phyloP scores from a whole-genome alignment of 1,140 invertebrate genomes.

The Metopolophium dirhodum region DNA sequence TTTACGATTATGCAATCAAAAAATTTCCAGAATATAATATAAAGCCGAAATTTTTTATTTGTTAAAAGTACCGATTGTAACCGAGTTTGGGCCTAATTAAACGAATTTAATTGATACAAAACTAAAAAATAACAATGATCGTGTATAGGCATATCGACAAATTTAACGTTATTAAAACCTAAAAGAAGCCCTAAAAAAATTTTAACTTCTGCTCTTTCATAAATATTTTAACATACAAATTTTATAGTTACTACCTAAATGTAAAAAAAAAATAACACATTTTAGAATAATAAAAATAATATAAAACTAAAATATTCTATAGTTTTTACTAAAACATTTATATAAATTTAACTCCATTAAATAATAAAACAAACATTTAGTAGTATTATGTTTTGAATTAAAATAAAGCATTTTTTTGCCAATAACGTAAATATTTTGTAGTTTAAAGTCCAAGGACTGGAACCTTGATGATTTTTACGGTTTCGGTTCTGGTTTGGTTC shows the following conservation, averaged over 20 bases:
- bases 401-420: too few relatives aligned
- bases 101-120: background rate
- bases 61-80: background rate
- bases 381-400: background rate
- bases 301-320: background rate
- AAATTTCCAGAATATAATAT: background rate
- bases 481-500: too few relatives aligned
- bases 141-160: too few relatives aligned
- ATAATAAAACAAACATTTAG: background rate
- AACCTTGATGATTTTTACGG: too few relatives aligned
- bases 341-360: too few relatives aligned
- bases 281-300: background rate
- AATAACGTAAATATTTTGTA: too few relatives aligned
- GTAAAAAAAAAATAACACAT: background rate
- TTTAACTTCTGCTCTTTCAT: too few relatives aligned
- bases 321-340: background rate
- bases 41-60: background rate
- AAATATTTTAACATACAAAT: too few relatives aligned
- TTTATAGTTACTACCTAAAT: too few relatives aligned
- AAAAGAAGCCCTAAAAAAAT: too few relatives aligned
- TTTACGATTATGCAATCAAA: background rate
- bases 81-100: background rate
- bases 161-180: background rate
- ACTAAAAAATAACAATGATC: too few relatives aligned
- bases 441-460: too few relatives aligned